These are phyloP conservation scores for Nesoenas mayeri DNA, from an alignment of 2,113 vertebrate genomes.

Conservation along the genomic window DNA sequence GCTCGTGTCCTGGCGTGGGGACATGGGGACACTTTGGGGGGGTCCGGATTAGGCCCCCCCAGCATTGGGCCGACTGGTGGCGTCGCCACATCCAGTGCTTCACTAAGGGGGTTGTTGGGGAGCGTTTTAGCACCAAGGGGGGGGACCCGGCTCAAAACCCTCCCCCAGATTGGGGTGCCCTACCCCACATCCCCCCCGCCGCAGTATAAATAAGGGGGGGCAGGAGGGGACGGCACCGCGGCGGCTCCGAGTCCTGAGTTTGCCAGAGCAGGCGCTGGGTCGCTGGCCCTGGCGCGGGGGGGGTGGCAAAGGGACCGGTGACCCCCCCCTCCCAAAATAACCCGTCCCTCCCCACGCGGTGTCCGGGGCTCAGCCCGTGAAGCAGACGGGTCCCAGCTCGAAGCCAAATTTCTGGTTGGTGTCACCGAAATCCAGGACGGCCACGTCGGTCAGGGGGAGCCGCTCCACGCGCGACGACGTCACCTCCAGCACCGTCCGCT, in stretches of 20 bases:
- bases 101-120: background rate
- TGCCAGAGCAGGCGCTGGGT: background rate
- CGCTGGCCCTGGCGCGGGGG: background rate
- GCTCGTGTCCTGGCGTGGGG: background rate
- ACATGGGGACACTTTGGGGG: background rate
- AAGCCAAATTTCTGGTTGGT: conserved; percentile 93
- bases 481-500: conserved; percentile 83
- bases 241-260: background rate
- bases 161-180: background rate
- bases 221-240: background rate
- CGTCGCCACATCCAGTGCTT: background rate
- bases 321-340: no score
- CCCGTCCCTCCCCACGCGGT: background rate
- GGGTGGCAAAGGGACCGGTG: background rate
- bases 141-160: background rate
- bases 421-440: conserved; percentile 84
- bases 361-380: conserved; percentile 76
- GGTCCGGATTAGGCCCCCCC: no score
- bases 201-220: background rate
- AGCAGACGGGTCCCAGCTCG: conserved; percentile 89
- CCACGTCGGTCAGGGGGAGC: conserved; percentile 85
- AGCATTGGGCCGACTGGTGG: background rate
- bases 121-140: background rate
- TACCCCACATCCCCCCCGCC: background rate
- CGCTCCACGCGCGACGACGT: conserved; percentile 80